A percentile compares a stretch with the other conserved stretches of the same genome.
Conservation (phyloP, 2,797 vertebrate species). For the Acrocephalus scirpaceus region DNA sequence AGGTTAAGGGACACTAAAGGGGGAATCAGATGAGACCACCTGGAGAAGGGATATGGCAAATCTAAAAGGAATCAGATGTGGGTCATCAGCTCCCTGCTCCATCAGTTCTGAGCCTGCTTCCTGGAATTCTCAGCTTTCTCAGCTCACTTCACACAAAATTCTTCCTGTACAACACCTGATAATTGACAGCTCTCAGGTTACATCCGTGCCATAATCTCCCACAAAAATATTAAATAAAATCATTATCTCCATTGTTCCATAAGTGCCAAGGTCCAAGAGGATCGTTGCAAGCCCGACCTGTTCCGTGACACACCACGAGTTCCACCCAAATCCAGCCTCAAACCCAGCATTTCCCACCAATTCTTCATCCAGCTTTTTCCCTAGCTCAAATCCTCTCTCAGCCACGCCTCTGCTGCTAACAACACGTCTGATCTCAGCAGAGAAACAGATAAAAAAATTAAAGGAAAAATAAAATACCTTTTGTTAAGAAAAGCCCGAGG, state of each 20-base stretch:
- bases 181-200: not conserved
- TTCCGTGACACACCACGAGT: fast-evolving
- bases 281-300: not conserved
- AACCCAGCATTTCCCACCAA: not conserved
- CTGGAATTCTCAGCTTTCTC: not conserved
- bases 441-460: not conserved
- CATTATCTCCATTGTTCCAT: fast-evolving
- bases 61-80: not conserved
- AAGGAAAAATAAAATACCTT: not conserved
- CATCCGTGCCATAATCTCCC: not conserved
- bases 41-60: not conserved
- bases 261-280: not conserved
- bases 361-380: not conserved
- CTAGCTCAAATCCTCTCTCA: not conserved
- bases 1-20: not conserved
- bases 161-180: not conserved
- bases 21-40: not conserved
- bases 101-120: not conserved
- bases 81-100: not conserved
- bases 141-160: not conserved
- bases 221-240: not conserved
- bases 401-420: not conserved
- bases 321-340: not conserved
- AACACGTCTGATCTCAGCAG: not conserved
- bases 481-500: not conserved